Base-by-base conservation (phyloP, 2,113 vertebrate genomes). In the Archocentrus centrarchus region DNA sequence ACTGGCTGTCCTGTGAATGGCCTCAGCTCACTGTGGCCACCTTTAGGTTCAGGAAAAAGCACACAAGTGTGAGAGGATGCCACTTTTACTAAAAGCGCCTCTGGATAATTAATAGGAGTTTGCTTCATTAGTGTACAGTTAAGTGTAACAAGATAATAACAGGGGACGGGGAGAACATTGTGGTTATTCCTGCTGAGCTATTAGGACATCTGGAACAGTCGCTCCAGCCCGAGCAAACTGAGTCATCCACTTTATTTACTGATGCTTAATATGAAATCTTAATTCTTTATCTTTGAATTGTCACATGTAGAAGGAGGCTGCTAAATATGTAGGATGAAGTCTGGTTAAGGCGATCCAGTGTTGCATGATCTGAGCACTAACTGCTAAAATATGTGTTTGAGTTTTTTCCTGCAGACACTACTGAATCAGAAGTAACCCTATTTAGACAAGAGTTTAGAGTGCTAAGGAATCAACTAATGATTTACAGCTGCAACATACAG, bases 121-220 rank as follows among this genome's bases (percentile, higher is more conserved):
- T 57, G 58, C 75, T 83, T 88, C 62, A 89, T 88, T 88, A 77
- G 75, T 32, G 44, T 10, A 59, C 75, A 77, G 77, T 81, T 79
- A 53, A 84, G 85, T 39, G 59, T 81, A 92, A 88, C 83, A 66
- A 35, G 88, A 86, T 91, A 88, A 89, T 92, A 88, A 92, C 59
- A 80, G 82, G 53, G 88, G 44, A 82, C 1, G 37, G 30, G 55
- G 41, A 64, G 82, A 81, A 59, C 66, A 3, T 20, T 86, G 90
- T 85, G 89, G 90, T 91, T 87, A 35, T 75, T 90, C 78, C 79
- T 83, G 84, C 79, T 82, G 87, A 90, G 91, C 59, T 75, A 44
- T 70, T 47, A 59, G 75, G 76, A 78, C 85, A 88, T 85, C 59
- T 39, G 41, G 41, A 86, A 78, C 79, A 79, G 57, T 68, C 22